A percentile compares a stretch with the other conserved stretches of the same genome.
Evolutionary conservation across 2,888 invertebrate genomes (phyloP).

Genomic region (Ophion ventricosus): DNA sequence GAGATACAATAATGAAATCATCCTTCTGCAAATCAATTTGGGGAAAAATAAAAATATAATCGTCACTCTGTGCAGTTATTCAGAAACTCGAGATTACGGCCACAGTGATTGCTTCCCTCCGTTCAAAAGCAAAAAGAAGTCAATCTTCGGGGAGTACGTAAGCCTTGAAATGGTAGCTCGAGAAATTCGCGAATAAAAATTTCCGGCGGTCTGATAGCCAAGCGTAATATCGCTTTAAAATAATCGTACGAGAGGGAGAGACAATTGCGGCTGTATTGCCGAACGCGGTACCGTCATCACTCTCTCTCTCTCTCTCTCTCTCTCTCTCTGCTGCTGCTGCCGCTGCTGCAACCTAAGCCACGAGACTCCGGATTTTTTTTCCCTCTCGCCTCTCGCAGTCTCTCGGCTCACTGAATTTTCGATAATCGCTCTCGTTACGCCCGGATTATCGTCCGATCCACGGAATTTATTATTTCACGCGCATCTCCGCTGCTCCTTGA

Average conservation of each 20-base stretch:
- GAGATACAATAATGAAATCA: too few relatives aligned
- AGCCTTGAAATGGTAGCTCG: not conserved
- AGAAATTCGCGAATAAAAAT: conserved; percentile 5
- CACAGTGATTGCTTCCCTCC: too few relatives aligned
- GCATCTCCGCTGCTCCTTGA: conserved; percentile 31
- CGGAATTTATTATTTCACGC: conserved; percentile 41
- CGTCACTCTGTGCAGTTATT: too few relatives aligned
- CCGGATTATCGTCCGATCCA: conserved; percentile 31
- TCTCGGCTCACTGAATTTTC: conserved; percentile 31
- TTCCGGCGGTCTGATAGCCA: not conserved
- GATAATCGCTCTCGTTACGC: conserved; percentile 33
- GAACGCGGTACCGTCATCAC: not conserved
- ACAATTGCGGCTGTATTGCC: not conserved
- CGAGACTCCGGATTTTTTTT: not conserved
- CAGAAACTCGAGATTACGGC: too few relatives aligned
- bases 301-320: not conserved
- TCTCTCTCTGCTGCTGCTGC: too few relatives aligned
- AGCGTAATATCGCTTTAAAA: conserved; percentile 8
- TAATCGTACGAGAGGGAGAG: not conserved
- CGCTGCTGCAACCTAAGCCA: too few relatives aligned
- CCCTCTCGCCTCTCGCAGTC: not conserved
- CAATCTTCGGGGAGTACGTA: not conserved
- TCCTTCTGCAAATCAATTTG: too few relatives aligned
- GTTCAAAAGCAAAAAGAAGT: not conserved
- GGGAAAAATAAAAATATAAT: too few relatives aligned